Evolutionary conservation across 2,113 vertebrate species (phyloP).

Genomic region (Oryzias celebensis): DNA sequence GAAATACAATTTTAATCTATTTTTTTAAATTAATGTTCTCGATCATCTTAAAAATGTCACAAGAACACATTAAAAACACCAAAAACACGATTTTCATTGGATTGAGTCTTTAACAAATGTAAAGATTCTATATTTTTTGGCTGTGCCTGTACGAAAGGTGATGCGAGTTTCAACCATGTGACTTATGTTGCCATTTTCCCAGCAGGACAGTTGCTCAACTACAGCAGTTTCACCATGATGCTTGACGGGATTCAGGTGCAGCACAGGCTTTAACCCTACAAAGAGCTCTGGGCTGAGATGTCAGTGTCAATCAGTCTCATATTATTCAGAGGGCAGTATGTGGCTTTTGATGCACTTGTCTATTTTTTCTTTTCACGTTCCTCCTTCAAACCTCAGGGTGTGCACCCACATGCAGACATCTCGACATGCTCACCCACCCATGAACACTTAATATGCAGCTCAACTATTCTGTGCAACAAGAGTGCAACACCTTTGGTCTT

Average conservation of each 20-base stretch:
- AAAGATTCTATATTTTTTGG: not conserved
- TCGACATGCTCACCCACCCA: conserved; percentile 20
- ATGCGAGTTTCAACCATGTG: not conserved
- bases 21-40: too few relatives aligned
- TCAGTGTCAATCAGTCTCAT: conserved; percentile 55
- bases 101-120: too few relatives aligned
- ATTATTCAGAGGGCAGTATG: conserved; percentile 33
- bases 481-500: conserved; percentile 18
- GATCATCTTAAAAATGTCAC: too few relatives aligned
- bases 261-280: conserved; percentile 40
- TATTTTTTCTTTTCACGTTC: conserved; percentile 2
- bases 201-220: conserved; percentile 6
- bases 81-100: too few relatives aligned
- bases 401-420: conserved; percentile 15
- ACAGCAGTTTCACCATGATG: conserved; percentile 20
- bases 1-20: too few relatives aligned
- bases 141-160: not conserved
- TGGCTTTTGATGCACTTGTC: conserved; percentile 26
- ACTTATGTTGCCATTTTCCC: not conserved
- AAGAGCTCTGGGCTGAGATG: conserved; percentile 43
- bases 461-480: conserved; percentile 11
- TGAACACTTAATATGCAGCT: conserved; percentile 29
- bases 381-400: conserved; percentile 23
- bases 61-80: too few relatives aligned
- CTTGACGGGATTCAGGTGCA: conserved; percentile 29